Evolutionary conservation across 1,140 invertebrate species (phyloP).

Genomic region (Tachypleus tridentatus): DNA sequence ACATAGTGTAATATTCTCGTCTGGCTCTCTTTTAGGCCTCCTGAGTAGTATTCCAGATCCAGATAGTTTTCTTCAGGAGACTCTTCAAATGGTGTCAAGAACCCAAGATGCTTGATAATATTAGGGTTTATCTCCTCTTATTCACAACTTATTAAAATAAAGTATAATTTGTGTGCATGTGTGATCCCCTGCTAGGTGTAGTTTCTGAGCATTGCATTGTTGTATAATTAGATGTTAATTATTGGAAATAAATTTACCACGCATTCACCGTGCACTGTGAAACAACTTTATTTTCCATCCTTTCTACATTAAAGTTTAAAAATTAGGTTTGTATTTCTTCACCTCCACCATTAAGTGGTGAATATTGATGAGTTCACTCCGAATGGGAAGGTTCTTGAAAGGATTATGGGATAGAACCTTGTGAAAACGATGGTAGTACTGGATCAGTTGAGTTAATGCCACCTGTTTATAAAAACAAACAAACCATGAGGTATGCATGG

Average conservation of each 20-base stretch:
- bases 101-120: no score
- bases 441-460: conserved; percentile 86
- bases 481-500: no score
- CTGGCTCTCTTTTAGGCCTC: conserved; percentile 42
- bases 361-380: conserved; percentile 89
- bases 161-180: no score
- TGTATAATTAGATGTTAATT: no score
- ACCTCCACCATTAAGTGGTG: conserved; percentile 99
- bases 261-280: no score
- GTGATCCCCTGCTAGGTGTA: no score
- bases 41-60: conserved; percentile 47
- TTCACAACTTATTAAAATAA: no score
- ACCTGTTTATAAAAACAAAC: conserved; percentile 47
- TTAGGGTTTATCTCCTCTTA: no score
- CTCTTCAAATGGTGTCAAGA: conserved; percentile 19
- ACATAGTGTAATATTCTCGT: conserved; percentile 6
- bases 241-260: no score
- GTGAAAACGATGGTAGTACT: conserved; percentile 96
- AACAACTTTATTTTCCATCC: no score
- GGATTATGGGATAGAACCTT: conserved; percentile 73
- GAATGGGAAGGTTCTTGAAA: conserved; percentile 49
- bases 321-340: conserved; percentile 91
- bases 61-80: conserved; percentile 43
- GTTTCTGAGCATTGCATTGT: no score
- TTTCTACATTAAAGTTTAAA: conserved; percentile 29